A percentile compares a stretch with the other conserved stretches of the same genome.
These are phyloP conservation scores for Podarcis cretensis DNA, from an alignment of 2,113 vertebrate genomes.

Conservation along the genomic window DNA sequence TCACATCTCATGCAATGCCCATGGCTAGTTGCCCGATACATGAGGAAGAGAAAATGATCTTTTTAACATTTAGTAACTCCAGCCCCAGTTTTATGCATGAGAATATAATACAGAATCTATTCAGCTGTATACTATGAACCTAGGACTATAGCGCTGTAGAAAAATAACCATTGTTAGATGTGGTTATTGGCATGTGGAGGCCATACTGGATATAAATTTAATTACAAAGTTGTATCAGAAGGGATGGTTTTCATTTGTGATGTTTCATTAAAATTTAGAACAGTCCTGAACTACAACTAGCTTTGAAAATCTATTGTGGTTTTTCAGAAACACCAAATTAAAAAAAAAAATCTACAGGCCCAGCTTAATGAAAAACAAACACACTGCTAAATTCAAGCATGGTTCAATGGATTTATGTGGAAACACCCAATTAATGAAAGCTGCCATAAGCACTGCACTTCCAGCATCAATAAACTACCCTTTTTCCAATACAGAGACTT, in stretches of 20 bases:
- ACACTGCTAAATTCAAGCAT: constrained; percentile 47
- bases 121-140: background rate
- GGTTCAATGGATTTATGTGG: constrained; percentile 24
- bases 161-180: constrained; percentile 13
- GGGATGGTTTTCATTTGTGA: constrained; percentile 55
- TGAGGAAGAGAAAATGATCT: background rate
- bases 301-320: constrained; percentile 37
- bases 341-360: constrained; percentile 33
- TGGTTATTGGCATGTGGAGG: constrained; percentile 53
- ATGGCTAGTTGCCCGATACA: background rate
- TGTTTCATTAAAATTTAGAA: constrained; percentile 57
- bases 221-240: constrained; percentile 35
- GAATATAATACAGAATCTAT: constrained; percentile 4
- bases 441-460: background rate
- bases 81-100: background rate
- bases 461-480: background rate
- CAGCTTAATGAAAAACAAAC: constrained; percentile 62
- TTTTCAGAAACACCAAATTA: constrained; percentile 53
- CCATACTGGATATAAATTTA: constrained; percentile 46
- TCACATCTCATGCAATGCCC: background rate
- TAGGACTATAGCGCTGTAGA: constrained; percentile 3
- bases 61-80: constrained; percentile 19
- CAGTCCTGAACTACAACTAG: constrained; percentile 42
- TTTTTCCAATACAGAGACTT: background rate
- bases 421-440: constrained; percentile 31